phyloP scores from a whole-genome alignment of 2,888 invertebrate species.

The Strigamia transsilvanica region DNA sequence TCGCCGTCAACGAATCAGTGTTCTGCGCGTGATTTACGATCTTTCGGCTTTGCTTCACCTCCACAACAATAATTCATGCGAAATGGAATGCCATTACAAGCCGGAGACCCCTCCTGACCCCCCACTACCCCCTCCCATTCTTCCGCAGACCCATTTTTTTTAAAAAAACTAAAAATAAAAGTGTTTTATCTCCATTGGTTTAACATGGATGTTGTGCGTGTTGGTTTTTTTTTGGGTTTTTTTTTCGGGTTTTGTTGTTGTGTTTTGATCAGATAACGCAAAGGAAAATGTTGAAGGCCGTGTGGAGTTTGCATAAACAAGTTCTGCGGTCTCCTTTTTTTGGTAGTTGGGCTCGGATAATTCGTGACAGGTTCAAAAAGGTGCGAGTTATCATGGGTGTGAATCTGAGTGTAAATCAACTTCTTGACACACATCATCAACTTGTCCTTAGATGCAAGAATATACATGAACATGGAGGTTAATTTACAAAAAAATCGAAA shows the following conservation, averaged over 20 bases:
- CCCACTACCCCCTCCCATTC: not conserved
- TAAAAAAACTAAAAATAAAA: constrained; percentile 28
- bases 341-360: constrained; percentile 24
- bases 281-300: not conserved
- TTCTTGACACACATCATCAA: not conserved
- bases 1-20: constrained; percentile 42
- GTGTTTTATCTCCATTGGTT: not conserved
- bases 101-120: constrained; percentile 3
- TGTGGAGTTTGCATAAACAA: constrained; percentile 18
- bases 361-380: constrained; percentile 42
- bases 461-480: not conserved
- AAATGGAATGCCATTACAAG: constrained; percentile 43
- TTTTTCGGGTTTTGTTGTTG: not conserved
- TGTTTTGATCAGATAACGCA: constrained; percentile 4
- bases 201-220: not conserved
- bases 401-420: constrained; percentile 37
- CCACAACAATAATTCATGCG: constrained; percentile 42
- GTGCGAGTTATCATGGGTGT: constrained; percentile 44
- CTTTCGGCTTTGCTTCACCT: constrained; percentile 44
- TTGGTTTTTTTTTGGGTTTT: not conserved
- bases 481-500: no score
- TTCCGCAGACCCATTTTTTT: constrained; percentile 4
- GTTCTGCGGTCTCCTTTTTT: constrained; percentile 16
- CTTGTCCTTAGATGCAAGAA: not conserved
- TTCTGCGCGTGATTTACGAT: constrained; percentile 23